Percentiles rank a stretch among this genome's conserved stretches.
Evolutionary conservation across 2,888 invertebrate genomes (phyloP).

Genomic region (Polydesmus complanatus): DNA sequence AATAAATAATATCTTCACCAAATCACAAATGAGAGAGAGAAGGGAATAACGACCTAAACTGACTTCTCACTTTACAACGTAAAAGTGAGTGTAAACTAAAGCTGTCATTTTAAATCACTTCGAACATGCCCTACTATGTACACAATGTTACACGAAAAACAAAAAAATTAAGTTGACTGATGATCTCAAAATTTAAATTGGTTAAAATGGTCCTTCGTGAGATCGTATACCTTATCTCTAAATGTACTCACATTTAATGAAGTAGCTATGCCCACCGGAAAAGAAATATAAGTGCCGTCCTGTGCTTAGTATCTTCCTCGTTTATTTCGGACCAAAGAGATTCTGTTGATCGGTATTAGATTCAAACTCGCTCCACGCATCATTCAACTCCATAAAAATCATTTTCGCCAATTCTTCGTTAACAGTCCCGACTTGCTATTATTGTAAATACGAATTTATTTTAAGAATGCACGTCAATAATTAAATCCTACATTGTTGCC

Average conservation of each 20-base stretch:
- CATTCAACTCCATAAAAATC: slow-evolving; percentile 97
- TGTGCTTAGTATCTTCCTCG: neutral
- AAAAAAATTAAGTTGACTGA: too few relatives aligned
- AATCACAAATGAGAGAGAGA: too few relatives aligned
- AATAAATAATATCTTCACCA: too few relatives aligned
- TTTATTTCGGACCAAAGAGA: slow-evolving; percentile 16
- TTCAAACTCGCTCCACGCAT: slow-evolving; percentile 96
- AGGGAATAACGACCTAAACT: too few relatives aligned
- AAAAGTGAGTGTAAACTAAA: too few relatives aligned
- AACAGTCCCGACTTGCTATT: slow-evolving; percentile 78
- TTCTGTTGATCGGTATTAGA: slow-evolving; percentile 40
- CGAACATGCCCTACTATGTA: too few relatives aligned
- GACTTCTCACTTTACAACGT: too few relatives aligned
- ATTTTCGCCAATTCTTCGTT: slow-evolving; percentile 88
- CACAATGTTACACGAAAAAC: too few relatives aligned
- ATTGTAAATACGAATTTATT: slow-evolving; percentile 25
- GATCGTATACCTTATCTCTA: neutral
- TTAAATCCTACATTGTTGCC: neutral
- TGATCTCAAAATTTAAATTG: too few relatives aligned
- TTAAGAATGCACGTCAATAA: neutral
- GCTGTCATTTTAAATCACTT: too few relatives aligned
- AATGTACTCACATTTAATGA: neutral
- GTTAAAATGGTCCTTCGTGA: too few relatives aligned
- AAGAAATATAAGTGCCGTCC: neutral
- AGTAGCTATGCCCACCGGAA: neutral